These are phyloP conservation scores for Protonemura montana DNA, from an alignment of 2,888 invertebrate species.

Conservation along the genomic window DNA sequence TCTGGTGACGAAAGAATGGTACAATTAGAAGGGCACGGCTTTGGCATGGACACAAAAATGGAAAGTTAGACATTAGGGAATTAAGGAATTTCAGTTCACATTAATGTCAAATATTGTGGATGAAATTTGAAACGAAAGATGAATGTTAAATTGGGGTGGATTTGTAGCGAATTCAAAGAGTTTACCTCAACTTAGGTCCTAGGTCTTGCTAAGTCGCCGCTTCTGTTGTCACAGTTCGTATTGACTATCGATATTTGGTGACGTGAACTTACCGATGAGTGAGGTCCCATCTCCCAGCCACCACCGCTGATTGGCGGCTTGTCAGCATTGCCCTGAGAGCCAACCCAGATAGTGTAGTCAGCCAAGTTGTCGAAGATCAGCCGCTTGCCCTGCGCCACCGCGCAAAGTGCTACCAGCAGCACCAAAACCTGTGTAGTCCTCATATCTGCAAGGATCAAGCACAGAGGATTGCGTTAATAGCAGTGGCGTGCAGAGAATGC, in stretches of 20 bases:
- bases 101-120: not conserved
- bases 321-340: constrained; percentile 42
- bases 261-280: constrained; percentile 22
- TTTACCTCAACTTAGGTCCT: no score
- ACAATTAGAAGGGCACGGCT: no score
- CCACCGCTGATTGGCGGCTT: constrained; percentile 33
- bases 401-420: constrained; percentile 38
- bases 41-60: no score
- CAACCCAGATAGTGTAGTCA: constrained; percentile 43
- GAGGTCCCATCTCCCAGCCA: constrained; percentile 40
- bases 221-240: no score
- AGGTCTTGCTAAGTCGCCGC: no score
- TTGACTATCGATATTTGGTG: no score
- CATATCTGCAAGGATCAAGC: constrained; percentile 1
- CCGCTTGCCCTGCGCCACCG: constrained; percentile 17
- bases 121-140: no score
- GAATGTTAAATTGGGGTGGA: no score
- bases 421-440: not conserved
- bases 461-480: not conserved
- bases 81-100: no score
- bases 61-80: no score
- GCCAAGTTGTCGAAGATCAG: constrained; percentile 38
- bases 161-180: no score
- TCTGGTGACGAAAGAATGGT: constrained; percentile 29
- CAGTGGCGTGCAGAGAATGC: not conserved